These are phyloP conservation scores for Pseudomyrmex sp. DNA, from an alignment of 1,140 invertebrate species.

Conservation along the genomic window DNA sequence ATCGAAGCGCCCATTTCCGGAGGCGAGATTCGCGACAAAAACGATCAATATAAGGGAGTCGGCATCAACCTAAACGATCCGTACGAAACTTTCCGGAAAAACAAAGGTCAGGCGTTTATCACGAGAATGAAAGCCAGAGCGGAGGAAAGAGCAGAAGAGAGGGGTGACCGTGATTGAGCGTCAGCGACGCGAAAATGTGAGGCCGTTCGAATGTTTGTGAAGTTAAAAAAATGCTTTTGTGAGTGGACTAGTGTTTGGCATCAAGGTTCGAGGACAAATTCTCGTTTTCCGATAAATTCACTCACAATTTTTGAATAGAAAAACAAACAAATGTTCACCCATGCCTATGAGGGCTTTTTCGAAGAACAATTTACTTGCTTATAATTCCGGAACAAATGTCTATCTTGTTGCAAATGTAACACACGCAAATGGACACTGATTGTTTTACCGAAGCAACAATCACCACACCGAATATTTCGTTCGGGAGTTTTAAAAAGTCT, in stretches of 20 bases:
- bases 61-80: conserved; percentile 96
- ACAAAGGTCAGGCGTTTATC: conserved; percentile 98
- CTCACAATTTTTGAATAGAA: conserved; percentile 27
- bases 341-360: conserved; percentile 27
- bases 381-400: background rate
- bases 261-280: conserved; percentile 33
- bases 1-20: conserved; percentile 97
- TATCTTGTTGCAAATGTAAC: background rate
- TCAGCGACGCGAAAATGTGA: conserved; percentile 10
- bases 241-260: conserved; percentile 46
- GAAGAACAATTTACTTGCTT: conserved; percentile 27
- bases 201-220: conserved; percentile 18
- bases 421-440: background rate
- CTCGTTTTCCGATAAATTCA: conserved; percentile 27
- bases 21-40: conserved; percentile 95
- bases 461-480: background rate
- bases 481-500: background rate
- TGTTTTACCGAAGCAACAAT: conserved; percentile 22
- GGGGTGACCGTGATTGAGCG: conserved; percentile 81
- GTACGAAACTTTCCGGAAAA: conserved; percentile 98
- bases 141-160: conserved; percentile 90
- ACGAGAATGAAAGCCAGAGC: conserved; percentile 97
- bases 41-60: conserved; percentile 97
- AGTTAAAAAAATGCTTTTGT: conserved; percentile 22
- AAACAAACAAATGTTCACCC: too few relatives aligned